Evolutionary conservation across 2,113 vertebrate genomes (phyloP), one percentile per base, ranked within the genome.

Genomic region (Aptenodytes patagonicus): DNA sequence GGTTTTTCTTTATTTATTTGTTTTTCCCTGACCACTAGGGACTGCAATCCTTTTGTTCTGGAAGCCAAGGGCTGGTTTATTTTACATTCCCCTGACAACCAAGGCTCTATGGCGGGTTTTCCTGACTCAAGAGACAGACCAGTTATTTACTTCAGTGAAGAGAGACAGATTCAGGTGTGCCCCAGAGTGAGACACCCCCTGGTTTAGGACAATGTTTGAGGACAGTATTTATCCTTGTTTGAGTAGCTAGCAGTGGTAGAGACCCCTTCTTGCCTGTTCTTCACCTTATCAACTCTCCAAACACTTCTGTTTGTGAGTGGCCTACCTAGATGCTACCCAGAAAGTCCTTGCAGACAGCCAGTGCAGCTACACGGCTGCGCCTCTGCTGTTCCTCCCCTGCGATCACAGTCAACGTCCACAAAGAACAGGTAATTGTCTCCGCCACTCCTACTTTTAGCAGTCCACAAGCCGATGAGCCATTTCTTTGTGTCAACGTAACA

Each of bases 361-460:
- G 19, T 11, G 14, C 32, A 89, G 64, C 29, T 31, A 34, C 19
- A 17, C 0, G 0, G 32, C 47, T 38, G 55, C 20, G 40, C 42
- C 38, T 79, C 61, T 47, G 38, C 61, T 60, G 31, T 36, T 14
- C 57, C 57, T 34, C 38, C 57, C 52, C 49, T 36, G 16, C 2
- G 4, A 81, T 6, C 44, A 62, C 12, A 6, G n/a, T 17, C 81
- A 38, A 16, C 11, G 46, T 7, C 49, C 47, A 22, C 34, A 31
- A 52, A 51, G 31, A 84, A 19, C 25, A 68, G 17, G 7, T 22
- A 28, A 36, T 14, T 38, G 42, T 44, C 47, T 64, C 57, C 47
- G 75, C 7, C 44, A 52, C 14, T 21, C 29, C 51, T 60, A 2
- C 40, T 52, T 52, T 32, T 32, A 81, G 65, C 14, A 75, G 36